Percentiles rank a stretch among this genome's conserved stretches.
Evolutionary conservation across 2,113 vertebrate species (phyloP).

Genomic region (Piaya cayana): DNA sequence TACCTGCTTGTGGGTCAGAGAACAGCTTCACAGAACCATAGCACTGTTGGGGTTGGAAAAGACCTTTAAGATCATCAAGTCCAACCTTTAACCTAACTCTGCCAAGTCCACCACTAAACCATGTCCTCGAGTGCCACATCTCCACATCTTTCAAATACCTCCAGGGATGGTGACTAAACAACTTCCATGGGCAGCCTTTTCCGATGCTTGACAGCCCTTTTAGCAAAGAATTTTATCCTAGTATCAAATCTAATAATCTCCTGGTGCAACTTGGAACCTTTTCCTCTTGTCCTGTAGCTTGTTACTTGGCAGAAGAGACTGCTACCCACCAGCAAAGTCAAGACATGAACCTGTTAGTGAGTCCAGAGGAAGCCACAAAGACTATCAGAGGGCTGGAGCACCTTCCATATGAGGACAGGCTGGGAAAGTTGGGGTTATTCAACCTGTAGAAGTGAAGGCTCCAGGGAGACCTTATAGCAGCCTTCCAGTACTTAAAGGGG

Average conservation of each 20-base stretch:
- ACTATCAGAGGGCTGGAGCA: too few relatives aligned
- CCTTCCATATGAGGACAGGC: too few relatives aligned
- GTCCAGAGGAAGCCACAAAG: too few relatives aligned
- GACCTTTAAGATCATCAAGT: background rate
- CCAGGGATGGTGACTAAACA: background rate
- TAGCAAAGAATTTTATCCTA: rapidly evolving
- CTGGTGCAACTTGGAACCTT: rapidly evolving
- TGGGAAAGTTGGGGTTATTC: too few relatives aligned
- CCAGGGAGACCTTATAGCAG: too few relatives aligned
- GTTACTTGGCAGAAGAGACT: rapidly evolving
- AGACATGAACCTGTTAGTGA: too few relatives aligned
- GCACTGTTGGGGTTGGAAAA: background rate
- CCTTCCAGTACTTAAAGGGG: too few relatives aligned
- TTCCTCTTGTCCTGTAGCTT: rapidly evolving
- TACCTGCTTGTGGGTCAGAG: background rate
- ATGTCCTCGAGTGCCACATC: background rate
- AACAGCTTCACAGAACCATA: background rate
- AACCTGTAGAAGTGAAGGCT: too few relatives aligned
- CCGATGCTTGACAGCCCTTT: background rate
- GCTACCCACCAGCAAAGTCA: rapidly evolving
- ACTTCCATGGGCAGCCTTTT: background rate
- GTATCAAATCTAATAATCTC: rapidly evolving
- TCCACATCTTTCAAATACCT: rapidly evolving
- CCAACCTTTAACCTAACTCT: rapidly evolving
- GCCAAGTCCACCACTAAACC: background rate